Evolutionary conservation across 1,140 invertebrate species (phyloP), one percentile per base, ranked within the genome.

Genomic region (Drosophila paulistorum): DNA sequence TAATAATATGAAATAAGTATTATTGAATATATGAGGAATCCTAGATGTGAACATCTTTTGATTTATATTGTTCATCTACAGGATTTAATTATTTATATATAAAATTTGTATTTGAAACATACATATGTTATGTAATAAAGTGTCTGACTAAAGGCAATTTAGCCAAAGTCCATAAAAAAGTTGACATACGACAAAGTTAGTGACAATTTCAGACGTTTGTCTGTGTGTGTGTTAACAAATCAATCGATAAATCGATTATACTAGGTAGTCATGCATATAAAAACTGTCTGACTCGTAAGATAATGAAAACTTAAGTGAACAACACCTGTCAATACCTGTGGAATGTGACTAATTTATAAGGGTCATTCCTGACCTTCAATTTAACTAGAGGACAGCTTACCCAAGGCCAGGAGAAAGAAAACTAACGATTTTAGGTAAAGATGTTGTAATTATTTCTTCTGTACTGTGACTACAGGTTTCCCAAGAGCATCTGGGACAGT

Each of bases 171-270:
- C 3, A 51, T 51, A 1, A 51, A 23, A 51, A 51, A 51, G 17
- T 51, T 23, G 7, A 51, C 20, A 51, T 23, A 11, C 45, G 1
- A 23, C 4, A 11, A 23, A 51, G 45, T 51, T 51, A 23, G 9
- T 2, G 11, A 7, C 7, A 14, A 57, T n/a, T n/a, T 57, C 30
- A 59, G 33, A 20, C 9, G 35, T 14, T 7, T 17, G 35, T 37
- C 7, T 37, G 7, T 37, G 35, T 59, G 17, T 51, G 45, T 51
- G 10, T 23, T 51, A 51, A 51, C 45, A 20, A 59, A 59, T 37
- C 17, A 59, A 59, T 59, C 57, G 26, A 59, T 59, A 59, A 59
- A 59, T 59, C 57, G 57, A 59, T 59, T 59, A 59, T 39, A 39
- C 30, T 58, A 20, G 10, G 17, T 30, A 30, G 30, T 14, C 7